phyloP scores from a whole-genome alignment of 1,140 invertebrate species.

The Lordiphosa collinella region DNA sequence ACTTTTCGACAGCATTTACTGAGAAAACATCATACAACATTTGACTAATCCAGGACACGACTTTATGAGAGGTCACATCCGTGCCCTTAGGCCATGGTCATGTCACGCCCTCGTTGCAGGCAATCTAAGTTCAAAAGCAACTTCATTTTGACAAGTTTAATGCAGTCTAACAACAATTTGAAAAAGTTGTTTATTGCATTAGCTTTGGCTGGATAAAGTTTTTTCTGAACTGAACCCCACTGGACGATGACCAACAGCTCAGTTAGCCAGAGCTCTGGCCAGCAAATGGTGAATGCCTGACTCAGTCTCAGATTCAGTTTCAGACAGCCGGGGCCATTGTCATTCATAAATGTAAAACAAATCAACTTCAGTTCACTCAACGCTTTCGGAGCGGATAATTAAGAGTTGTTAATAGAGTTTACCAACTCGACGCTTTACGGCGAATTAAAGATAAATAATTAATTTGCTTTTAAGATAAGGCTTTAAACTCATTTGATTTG shows the following conservation, averaged over 20 bases:
- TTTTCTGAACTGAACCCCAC: slow-evolving; percentile 39
- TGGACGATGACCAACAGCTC: background rate
- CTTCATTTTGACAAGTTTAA: slow-evolving; percentile 74
- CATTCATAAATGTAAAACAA: slow-evolving; percentile 59
- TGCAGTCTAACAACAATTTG: slow-evolving; percentile 64
- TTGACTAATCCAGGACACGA: slow-evolving; percentile 45
- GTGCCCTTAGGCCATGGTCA: slow-evolving; percentile 16
- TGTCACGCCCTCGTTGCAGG: slow-evolving; percentile 27
- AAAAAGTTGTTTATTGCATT: slow-evolving; percentile 68
- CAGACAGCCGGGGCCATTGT: slow-evolving; percentile 14
- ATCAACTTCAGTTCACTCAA: slow-evolving; percentile 1
- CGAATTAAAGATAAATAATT: background rate
- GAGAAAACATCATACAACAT: slow-evolving; percentile 48
- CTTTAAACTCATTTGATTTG: no score
- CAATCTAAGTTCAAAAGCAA: slow-evolving; percentile 67
- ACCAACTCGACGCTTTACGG: background rate
- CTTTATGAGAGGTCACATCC: slow-evolving; percentile 19
- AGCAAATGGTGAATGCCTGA: slow-evolving; percentile 1
- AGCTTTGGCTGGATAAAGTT: slow-evolving; percentile 55
- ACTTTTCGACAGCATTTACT: slow-evolving; percentile 41
- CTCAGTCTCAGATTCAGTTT: no score
- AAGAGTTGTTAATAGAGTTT: slow-evolving; percentile 18
- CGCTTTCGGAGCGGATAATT: slow-evolving; percentile 5
- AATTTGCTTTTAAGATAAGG: no score
- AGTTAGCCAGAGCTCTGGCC: background rate